These are phyloP conservation scores for Tetrax tetrax DNA, from an alignment of 2,113 vertebrate species.

Conservation along the genomic window DNA sequence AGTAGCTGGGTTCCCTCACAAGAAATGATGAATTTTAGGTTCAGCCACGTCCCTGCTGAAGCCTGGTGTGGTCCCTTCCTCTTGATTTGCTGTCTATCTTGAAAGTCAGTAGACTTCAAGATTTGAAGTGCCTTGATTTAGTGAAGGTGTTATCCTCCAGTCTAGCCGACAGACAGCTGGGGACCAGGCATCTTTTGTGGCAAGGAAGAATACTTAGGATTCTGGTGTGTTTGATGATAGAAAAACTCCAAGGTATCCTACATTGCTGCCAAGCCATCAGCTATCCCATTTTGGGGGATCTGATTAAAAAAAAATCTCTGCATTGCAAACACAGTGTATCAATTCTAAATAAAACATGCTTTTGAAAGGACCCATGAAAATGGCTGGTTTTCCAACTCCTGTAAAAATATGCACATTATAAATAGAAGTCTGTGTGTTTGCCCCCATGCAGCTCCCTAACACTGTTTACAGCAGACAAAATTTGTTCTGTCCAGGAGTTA, in stretches of 20 bases:
- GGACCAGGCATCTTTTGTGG: constrained; percentile 17
- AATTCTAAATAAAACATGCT: constrained; percentile 40
- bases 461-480: constrained; percentile 56
- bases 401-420: constrained; percentile 62
- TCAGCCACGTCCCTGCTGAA: background rate
- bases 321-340: background rate
- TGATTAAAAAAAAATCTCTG: constrained; percentile 42
- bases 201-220: constrained; percentile 12
- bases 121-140: constrained; percentile 47
- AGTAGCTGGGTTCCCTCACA: constrained; percentile 1
- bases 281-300: background rate
- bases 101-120: constrained; percentile 26
- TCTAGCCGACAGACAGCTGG: constrained; percentile 42
- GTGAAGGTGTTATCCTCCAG: constrained; percentile 27
- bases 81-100: constrained; percentile 28
- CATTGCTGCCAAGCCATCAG: constrained; percentile 11
- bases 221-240: constrained; percentile 48
- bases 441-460: constrained; percentile 49
- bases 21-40: constrained; percentile 19
- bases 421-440: constrained; percentile 37
- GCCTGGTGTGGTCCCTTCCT: constrained; percentile 15
- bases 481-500: constrained; percentile 69
- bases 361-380: constrained; percentile 47
- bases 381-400: constrained; percentile 27
- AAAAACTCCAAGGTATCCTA: constrained; percentile 49